Conservation (phyloP, 2,797 vertebrate species). For the Oceanodroma leucorhoa region DNA sequence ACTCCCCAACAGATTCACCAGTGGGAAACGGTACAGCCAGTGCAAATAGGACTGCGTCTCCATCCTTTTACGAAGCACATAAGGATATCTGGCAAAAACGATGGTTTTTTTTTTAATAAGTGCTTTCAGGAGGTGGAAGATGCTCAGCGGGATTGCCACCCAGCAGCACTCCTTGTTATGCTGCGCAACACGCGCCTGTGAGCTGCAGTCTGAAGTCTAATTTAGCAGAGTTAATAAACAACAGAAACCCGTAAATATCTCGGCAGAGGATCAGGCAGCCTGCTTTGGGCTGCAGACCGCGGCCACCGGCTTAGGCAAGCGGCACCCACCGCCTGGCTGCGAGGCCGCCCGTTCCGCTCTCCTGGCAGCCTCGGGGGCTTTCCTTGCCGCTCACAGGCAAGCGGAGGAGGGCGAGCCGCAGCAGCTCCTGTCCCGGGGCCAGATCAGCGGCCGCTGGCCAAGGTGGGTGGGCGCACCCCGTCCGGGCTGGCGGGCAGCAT, state of each 20-base stretch:
- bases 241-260: neutral
- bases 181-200: neutral
- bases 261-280: neutral
- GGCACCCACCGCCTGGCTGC: neutral
- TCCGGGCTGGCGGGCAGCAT: neutral
- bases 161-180: neutral
- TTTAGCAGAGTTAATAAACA: neutral
- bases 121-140: neutral
- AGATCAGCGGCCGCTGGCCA: neutral
- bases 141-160: neutral
- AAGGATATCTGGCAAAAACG: neutral
- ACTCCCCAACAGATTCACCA: neutral
- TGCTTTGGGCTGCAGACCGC: neutral
- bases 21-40: neutral
- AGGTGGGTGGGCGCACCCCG: neutral
- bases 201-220: neutral
- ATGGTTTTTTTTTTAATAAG: fast-evolving
- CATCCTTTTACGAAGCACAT: neutral
- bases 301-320: neutral
- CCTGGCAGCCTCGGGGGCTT: neutral
- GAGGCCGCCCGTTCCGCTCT: neutral
- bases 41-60: fast-evolving
- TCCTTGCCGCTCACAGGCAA: neutral
- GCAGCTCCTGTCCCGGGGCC: neutral
- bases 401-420: neutral